Evolutionary conservation across 2,797 vertebrate genomes (phyloP).

Genomic region (Florisuga fusca): DNA sequence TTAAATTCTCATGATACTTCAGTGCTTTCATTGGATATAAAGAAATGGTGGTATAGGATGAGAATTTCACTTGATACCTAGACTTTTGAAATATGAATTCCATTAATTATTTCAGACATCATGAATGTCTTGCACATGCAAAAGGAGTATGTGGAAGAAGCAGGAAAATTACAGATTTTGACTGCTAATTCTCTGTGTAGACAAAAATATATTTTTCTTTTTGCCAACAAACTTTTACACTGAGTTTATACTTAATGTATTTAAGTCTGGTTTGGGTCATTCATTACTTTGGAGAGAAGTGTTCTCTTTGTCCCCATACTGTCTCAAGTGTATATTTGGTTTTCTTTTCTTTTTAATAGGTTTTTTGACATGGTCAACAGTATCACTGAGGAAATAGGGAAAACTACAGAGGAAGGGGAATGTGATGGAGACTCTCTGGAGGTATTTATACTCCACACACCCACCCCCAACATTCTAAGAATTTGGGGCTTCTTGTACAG

Average conservation of each 20-base stretch:
- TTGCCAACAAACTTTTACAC: background rate
- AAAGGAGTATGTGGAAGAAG: background rate
- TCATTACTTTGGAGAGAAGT: background rate
- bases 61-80: background rate
- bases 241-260: background rate
- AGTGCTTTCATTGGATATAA: background rate
- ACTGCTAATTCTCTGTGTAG: background rate
- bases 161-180: background rate
- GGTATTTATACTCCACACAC: slow-evolving; percentile 74
- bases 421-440: slow-evolving; percentile 93
- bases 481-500: background rate
- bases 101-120: background rate
- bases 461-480: background rate
- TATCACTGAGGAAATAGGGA: slow-evolving; percentile 92
- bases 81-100: background rate
- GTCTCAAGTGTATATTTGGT: background rate
- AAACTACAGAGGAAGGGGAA: slow-evolving; percentile 90
- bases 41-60: background rate
- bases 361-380: slow-evolving; percentile 97
- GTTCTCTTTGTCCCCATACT: background rate
- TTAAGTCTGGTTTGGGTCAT: background rate
- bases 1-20: background rate
- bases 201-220: background rate
- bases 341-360: slow-evolving; percentile 70
- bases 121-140: background rate